Evolutionary conservation across 2,888 invertebrate genomes (phyloP).

Genomic region (Teinopalpus imperialis): DNA sequence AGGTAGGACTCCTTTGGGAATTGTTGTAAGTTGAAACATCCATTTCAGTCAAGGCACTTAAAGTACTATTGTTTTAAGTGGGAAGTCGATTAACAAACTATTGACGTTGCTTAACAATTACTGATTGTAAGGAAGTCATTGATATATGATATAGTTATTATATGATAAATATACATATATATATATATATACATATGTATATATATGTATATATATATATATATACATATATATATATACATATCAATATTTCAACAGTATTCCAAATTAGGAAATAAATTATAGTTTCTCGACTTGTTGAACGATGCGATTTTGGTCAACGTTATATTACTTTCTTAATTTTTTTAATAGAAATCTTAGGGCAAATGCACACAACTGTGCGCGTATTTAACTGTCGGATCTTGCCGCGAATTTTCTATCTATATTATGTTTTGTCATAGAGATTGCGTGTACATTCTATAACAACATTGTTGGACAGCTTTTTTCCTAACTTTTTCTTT

Average conservation of each 20-base stretch:
- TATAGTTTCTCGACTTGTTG: too few relatives aligned
- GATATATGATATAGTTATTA: too few relatives aligned
- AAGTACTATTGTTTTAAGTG: constrained; percentile 77
- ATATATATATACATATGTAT: too few relatives aligned
- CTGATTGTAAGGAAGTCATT: constrained; percentile 37
- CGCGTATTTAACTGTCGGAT: neutral
- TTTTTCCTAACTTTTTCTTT: too few relatives aligned
- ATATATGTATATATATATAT: too few relatives aligned
- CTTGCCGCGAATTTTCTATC: neutral
- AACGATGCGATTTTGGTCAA: neutral
- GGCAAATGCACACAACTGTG: too few relatives aligned
- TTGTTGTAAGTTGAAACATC: constrained; percentile 70
- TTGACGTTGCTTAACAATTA: constrained; percentile 40
- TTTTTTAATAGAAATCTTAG: constrained; percentile 26
- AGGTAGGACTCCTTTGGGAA: constrained; percentile 60
- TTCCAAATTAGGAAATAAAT: too few relatives aligned
- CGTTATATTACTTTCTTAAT: neutral
- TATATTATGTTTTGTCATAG: too few relatives aligned
- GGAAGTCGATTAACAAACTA: constrained; percentile 40
- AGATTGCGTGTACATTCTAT: too few relatives aligned
- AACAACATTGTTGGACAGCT: neutral
- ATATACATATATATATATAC: too few relatives aligned
- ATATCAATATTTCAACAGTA: too few relatives aligned
- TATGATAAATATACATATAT: too few relatives aligned
- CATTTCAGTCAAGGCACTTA: constrained; percentile 74